These are phyloP conservation scores for Meiosimyza platycephala DNA, from an alignment of 2,888 invertebrate genomes.

Conservation along the genomic window DNA sequence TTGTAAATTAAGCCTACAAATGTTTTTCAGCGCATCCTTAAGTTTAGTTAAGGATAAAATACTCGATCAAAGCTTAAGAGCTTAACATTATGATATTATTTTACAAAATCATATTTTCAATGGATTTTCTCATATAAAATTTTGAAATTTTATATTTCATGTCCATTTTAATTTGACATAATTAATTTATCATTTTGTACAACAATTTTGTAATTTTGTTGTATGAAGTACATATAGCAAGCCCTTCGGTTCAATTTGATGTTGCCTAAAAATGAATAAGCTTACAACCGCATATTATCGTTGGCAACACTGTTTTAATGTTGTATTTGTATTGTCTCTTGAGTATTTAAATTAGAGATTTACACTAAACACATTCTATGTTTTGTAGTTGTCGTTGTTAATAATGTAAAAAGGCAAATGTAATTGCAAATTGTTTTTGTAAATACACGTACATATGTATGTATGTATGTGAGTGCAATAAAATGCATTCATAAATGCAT, in stretches of 20 bases:
- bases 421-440: constrained; percentile 22
- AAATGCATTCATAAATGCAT: constrained; percentile 14
- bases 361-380: constrained; percentile 19
- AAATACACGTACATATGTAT: background rate
- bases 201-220: too few relatives aligned
- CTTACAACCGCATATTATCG: background rate
- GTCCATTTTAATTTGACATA: constrained; percentile 17
- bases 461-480: background rate
- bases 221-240: background rate
- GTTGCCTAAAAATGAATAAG: constrained; percentile 6
- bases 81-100: background rate
- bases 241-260: background rate
- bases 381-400: constrained; percentile 14
- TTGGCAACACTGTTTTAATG: constrained; percentile 6
- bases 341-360: background rate
- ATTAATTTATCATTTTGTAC: background rate
- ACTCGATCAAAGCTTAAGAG: background rate
- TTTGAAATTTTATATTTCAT: background rate
- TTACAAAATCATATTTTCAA: constrained; percentile 3
- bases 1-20: too few relatives aligned
- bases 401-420: constrained; percentile 15
- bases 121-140: background rate
- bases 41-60: too few relatives aligned
- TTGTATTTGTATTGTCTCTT: background rate
- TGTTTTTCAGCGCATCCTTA: too few relatives aligned